These are phyloP conservation scores for Minunthozetes semirufus DNA, from an alignment of 2,888 invertebrate species.

Conservation along the genomic window DNA sequence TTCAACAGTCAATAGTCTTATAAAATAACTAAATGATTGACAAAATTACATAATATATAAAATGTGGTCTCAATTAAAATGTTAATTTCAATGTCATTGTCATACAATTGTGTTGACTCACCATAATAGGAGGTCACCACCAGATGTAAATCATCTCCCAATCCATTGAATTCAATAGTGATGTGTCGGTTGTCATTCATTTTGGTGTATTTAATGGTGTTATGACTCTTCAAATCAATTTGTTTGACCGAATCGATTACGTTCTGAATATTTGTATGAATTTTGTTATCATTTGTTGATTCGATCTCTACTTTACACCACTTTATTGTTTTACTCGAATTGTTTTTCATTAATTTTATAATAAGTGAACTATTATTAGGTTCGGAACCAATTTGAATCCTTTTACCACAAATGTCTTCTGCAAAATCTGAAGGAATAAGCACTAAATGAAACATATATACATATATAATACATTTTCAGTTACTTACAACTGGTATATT, in stretches of 20 bases:
- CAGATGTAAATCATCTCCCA: conserved; percentile 8
- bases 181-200: not conserved
- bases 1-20: too few species aligned
- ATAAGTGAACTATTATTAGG: conserved; percentile 3
- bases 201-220: conserved; percentile 13
- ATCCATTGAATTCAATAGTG: conserved; percentile 9
- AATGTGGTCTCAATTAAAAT: too few species aligned
- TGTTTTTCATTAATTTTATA: not conserved
- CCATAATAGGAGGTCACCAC: not conserved
- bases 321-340: not conserved
- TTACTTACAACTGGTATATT: conserved; percentile 1
- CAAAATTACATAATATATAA: too few species aligned
- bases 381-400: not conserved
- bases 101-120: not conserved
- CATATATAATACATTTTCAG: not conserved
- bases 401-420: conserved; percentile 13
- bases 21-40: too few species aligned
- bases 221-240: not conserved
- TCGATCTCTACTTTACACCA: conserved; percentile 3
- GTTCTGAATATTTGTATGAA: not conserved
- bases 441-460: not conserved
- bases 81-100: too few species aligned
- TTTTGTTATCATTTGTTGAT: not conserved
- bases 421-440: not conserved
- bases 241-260: not conserved